phyloP scores from a whole-genome alignment of 1,140 invertebrate species.

The Drosophila bocki region DNA sequence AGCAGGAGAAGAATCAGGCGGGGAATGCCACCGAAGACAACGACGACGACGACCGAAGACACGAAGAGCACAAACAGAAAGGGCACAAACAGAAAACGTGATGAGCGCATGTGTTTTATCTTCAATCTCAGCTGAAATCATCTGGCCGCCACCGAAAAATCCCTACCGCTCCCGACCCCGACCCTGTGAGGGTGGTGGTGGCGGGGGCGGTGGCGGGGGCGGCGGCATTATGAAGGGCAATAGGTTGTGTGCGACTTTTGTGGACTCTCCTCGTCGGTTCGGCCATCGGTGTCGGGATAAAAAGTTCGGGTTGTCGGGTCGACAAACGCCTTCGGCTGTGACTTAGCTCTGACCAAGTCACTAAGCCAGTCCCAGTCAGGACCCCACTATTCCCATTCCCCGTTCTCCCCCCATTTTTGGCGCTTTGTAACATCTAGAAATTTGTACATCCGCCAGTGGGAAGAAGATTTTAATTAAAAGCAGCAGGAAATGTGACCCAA shows the following conservation, averaged over 20 bases:
- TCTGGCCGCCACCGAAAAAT: conserved; percentile 48
- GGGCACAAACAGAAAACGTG: conserved; percentile 71
- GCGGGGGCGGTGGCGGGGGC: not conserved
- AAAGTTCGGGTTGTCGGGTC: conserved; percentile 44
- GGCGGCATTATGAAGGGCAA: conserved; percentile 70
- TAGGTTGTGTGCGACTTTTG: conserved; percentile 62
- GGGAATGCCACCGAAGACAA: conserved; percentile 10
- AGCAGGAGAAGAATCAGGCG: conserved; percentile 23
- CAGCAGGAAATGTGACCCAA: conserved; percentile 83
- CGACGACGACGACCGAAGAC: conserved; percentile 4
- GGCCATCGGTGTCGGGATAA: conserved; percentile 47
- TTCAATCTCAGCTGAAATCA: conserved; percentile 80
- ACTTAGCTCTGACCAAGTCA: conserved; percentile 61
- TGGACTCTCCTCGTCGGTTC: conserved; percentile 39
- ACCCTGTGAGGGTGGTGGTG: not conserved
- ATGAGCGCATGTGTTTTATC: conserved; percentile 83
- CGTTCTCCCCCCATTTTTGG: conserved; percentile 22
- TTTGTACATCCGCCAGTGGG: conserved; percentile 72
- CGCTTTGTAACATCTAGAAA: conserved; percentile 70
- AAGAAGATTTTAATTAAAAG: conserved; percentile 82
- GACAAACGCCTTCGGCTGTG: conserved; percentile 56
- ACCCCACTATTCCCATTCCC: conserved; percentile 8
- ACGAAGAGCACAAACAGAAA: conserved; percentile 61
- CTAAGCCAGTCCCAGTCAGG: conserved; percentile 45
- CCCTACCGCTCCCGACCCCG: not conserved